Conservation (phyloP, 2,797 vertebrate species). For the Amblyopsis hoosieri region DNA sequence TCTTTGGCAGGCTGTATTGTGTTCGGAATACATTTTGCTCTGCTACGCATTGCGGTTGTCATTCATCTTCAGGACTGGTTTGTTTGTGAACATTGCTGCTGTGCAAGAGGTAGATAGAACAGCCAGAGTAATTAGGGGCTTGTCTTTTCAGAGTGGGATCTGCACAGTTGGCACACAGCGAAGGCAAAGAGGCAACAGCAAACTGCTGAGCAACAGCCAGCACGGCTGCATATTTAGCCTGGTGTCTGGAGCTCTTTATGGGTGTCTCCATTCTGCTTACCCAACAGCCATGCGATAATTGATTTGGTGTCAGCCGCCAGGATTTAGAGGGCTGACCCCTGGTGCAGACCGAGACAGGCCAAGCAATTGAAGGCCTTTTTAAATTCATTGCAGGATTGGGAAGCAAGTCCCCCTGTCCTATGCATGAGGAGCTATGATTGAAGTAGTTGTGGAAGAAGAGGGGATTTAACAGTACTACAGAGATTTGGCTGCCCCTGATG, state of each 20-base stretch:
- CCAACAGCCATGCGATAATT: slow-evolving; percentile 65
- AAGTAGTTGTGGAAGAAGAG: slow-evolving; percentile 32
- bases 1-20: not conserved
- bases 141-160: slow-evolving; percentile 32
- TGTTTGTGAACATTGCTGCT: slow-evolving; percentile 31
- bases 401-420: slow-evolving; percentile 34
- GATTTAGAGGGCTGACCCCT: slow-evolving; percentile 71
- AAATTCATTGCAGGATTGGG: slow-evolving; percentile 62
- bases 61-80: slow-evolving; percentile 16
- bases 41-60: slow-evolving; percentile 5
- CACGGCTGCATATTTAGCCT: slow-evolving; percentile 58
- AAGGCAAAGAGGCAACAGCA: slow-evolving; percentile 30
- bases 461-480: slow-evolving; percentile 38
- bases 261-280: slow-evolving; percentile 69
- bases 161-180: slow-evolving; percentile 37
- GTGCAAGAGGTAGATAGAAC: slow-evolving; percentile 13
- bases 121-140: slow-evolving; percentile 40
- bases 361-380: slow-evolving; percentile 60
- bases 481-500: slow-evolving; percentile 18
- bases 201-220: slow-evolving; percentile 54
- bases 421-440: slow-evolving; percentile 50
- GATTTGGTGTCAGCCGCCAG: slow-evolving; percentile 72
- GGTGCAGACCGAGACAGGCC: slow-evolving; percentile 58
- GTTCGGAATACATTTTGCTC: not conserved
- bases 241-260: slow-evolving; percentile 57